phyloP scores from a whole-genome alignment of 2,888 invertebrate species.

The Xanthorhoe designata region DNA sequence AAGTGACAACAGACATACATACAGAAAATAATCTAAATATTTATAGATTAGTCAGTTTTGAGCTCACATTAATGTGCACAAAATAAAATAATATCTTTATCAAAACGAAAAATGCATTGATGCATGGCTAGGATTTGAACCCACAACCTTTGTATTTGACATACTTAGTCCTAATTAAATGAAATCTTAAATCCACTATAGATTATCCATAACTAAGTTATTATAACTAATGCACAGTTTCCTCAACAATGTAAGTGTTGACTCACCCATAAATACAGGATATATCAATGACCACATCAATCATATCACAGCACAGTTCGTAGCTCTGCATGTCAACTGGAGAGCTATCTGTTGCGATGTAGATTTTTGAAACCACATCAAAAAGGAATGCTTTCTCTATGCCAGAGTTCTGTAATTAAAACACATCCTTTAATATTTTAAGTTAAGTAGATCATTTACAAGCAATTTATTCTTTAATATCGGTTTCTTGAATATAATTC shows the following conservation, averaged over 20 bases:
- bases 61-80: no score
- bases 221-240: not conserved
- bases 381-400: slow-evolving; percentile 99
- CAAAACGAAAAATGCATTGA: no score
- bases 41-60: no score
- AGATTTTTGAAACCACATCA: slow-evolving; percentile 99
- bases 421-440: not conserved
- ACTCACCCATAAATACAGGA: slow-evolving; percentile 98
- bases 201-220: not conserved
- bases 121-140: no score
- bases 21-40: no score
- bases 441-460: no score
- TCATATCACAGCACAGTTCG: slow-evolving; percentile 99
- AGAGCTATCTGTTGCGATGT: slow-evolving; percentile 99
- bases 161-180: no score
- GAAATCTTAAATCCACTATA: no score
- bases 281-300: slow-evolving; percentile 99
- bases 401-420: slow-evolving; percentile 93
- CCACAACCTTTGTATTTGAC: no score
- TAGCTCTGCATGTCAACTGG: slow-evolving; percentile 99
- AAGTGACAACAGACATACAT: no score
- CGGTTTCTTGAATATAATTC: no score
- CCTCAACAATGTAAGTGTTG: not conserved
- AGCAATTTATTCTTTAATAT: not conserved
- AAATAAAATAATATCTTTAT: no score